A percentile compares a stretch with the other conserved stretches of the same genome.
Conservation (phyloP, 2,113 vertebrate genomes). For the Hippolais icterina region DNA sequence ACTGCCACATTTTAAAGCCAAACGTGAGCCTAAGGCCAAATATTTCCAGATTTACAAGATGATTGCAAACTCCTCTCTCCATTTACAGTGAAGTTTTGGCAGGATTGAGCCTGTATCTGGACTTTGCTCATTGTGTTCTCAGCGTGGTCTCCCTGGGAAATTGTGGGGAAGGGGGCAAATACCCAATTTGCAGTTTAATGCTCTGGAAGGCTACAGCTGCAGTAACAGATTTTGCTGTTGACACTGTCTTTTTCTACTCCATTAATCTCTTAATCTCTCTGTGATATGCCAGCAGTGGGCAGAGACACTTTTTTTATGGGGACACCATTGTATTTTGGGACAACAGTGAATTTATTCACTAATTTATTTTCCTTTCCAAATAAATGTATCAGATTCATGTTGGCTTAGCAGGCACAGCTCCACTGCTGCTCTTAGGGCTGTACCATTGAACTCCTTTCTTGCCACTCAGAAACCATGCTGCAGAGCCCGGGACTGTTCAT, state of each 20-base stretch:
- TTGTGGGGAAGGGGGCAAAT: neutral
- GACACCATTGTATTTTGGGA: neutral
- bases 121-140: neutral
- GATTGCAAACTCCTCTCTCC: neutral
- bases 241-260: neutral
- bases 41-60: neutral
- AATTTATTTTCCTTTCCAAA: neutral
- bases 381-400: neutral
- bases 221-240: neutral
- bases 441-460: neutral
- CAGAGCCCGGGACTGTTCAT: neutral
- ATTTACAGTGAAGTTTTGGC: neutral
- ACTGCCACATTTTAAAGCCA: neutral
- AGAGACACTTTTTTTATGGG: neutral
- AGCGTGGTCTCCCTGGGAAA: rapidly evolving
- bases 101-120: neutral
- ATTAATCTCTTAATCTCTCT: neutral
- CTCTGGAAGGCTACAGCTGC: neutral
- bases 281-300: neutral
- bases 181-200: neutral
- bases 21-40: neutral
- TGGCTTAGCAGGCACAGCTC: neutral
- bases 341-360: neutral
- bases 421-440: neutral
- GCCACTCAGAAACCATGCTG: neutral